phyloP scores from a whole-genome alignment of 2,888 invertebrate species.

The Leptarthrus brevirostris region DNA sequence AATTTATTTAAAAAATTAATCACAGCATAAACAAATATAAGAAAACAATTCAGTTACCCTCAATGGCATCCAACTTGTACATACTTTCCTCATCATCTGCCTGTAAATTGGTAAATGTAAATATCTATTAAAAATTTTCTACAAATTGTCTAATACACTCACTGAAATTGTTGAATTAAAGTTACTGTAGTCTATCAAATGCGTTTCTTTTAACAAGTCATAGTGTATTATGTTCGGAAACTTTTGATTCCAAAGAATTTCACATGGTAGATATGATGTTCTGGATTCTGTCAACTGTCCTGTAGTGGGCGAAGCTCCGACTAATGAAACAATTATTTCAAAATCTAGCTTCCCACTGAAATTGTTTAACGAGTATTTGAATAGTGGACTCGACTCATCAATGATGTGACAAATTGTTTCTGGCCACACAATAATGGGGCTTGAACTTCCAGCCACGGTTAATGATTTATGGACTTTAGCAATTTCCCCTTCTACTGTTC shows the following conservation, averaged over 20 bases:
- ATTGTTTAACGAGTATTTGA: conserved; percentile 77
- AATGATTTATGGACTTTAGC: conserved; percentile 80
- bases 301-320: conserved; percentile 83
- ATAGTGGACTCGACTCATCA: conserved; percentile 81
- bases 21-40: no score
- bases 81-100: conserved; percentile 47
- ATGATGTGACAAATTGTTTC: conserved; percentile 87
- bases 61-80: no score
- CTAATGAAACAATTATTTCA: conserved; percentile 83
- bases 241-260: conserved; percentile 86
- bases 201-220: conserved; percentile 70
- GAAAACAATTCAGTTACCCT: no score
- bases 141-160: not conserved
- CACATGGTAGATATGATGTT: conserved; percentile 82
- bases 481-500: conserved; percentile 75
- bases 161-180: conserved; percentile 65
- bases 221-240: conserved; percentile 78
- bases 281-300: conserved; percentile 78
- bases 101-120: conserved; percentile 25
- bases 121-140: not conserved
- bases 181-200: conserved; percentile 66
- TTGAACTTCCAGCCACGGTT: conserved; percentile 73
- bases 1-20: no score
- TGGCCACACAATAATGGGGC: conserved; percentile 86
- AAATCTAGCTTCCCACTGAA: conserved; percentile 77